Conservation (phyloP, 2,888 invertebrate genomes). For the Pardosa pseudoannulata region DNA sequence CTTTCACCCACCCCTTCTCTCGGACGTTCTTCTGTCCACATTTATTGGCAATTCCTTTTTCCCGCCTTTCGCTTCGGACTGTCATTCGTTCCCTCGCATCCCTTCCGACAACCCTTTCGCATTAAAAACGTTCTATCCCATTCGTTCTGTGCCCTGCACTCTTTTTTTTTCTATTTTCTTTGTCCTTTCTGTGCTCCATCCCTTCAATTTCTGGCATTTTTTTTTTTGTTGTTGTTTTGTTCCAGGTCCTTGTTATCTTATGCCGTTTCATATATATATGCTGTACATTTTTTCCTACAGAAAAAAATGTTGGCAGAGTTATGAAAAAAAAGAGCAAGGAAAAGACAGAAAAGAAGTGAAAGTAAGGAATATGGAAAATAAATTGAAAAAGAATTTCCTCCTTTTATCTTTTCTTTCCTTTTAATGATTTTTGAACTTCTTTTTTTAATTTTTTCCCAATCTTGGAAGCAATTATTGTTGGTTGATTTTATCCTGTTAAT, state of each 20-base stretch:
- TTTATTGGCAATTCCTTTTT: conserved; percentile 56
- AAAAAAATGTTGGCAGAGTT: conserved; percentile 17
- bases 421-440: too few species aligned
- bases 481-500: too few species aligned
- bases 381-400: conserved; percentile 30
- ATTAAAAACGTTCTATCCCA: conserved; percentile 34
- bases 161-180: not conserved
- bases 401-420: not conserved
- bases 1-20: not conserved
- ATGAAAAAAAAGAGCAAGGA: conserved; percentile 32
- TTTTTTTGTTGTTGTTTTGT: conserved; percentile 42
- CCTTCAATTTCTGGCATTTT: conserved; percentile 19
- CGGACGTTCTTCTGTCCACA: conserved; percentile 40
- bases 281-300: not conserved
- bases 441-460: too few species aligned
- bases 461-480: too few species aligned
- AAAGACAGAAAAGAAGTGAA: conserved; percentile 18
- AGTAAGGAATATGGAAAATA: conserved; percentile 37
- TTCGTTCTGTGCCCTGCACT: not conserved
- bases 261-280: not conserved
- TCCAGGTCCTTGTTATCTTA: conserved; percentile 44
- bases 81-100: conserved; percentile 21
- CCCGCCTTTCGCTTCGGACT: conserved; percentile 40
- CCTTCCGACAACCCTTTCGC: conserved; percentile 29
- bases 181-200: conserved; percentile 13